Conservation (phyloP, 1,140 invertebrate species). For the Drosophila chauvacae region DNA sequence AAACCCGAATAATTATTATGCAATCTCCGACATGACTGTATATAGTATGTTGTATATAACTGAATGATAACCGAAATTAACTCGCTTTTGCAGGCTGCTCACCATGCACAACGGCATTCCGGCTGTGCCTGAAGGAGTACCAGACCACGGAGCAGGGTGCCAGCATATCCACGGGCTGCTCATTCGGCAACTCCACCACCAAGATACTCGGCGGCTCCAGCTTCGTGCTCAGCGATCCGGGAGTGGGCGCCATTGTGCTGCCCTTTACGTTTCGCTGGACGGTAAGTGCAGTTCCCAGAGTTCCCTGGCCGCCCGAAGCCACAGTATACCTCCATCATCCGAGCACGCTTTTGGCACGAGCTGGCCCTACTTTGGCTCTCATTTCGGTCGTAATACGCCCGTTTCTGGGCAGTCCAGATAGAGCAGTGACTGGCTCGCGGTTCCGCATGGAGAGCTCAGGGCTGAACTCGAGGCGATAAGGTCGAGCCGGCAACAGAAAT, state of each 20-base stretch:
- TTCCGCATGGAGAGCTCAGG: constrained; percentile 43
- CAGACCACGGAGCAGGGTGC: constrained; percentile 89
- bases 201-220: constrained; percentile 93
- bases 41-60: not conserved
- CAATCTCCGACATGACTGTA: constrained; percentile 13
- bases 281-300: constrained; percentile 87
- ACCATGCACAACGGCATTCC: constrained; percentile 93
- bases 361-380: constrained; percentile 29
- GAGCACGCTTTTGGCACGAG: constrained; percentile 76
- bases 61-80: constrained; percentile 24
- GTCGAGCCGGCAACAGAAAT: constrained; percentile 47
- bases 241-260: constrained; percentile 90
- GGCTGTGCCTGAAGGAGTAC: constrained; percentile 96
- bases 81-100: constrained; percentile 79
- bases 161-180: constrained; percentile 89
- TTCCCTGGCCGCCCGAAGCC: constrained; percentile 6
- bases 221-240: constrained; percentile 92
- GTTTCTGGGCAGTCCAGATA: constrained; percentile 22
- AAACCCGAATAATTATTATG: constrained; percentile 27
- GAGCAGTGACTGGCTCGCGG: constrained; percentile 24
- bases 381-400: constrained; percentile 16
- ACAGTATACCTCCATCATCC: not conserved
- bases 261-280: constrained; percentile 96
- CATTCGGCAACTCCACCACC: constrained; percentile 94
- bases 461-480: constrained; percentile 38